These are phyloP conservation scores for Digitonthophagus gazella DNA, from an alignment of 2,888 invertebrate genomes.

Conservation along the genomic window DNA sequence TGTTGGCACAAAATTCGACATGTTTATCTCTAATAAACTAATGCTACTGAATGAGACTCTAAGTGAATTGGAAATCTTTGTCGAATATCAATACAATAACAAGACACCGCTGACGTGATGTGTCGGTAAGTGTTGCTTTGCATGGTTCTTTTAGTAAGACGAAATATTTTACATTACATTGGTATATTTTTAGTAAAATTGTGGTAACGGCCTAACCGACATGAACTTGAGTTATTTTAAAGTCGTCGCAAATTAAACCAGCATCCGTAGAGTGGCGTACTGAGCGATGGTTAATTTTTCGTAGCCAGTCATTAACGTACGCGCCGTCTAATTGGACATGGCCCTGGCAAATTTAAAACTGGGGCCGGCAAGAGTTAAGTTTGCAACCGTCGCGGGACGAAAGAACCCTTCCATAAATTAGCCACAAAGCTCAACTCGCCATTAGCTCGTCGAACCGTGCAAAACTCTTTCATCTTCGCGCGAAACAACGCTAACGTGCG, in stretches of 20 bases:
- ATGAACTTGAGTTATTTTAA: constrained; percentile 6
- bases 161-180: not conserved
- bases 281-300: constrained; percentile 25
- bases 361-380: constrained; percentile 13
- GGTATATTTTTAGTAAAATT: not conserved
- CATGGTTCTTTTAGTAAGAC: too few relatives aligned
- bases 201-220: constrained; percentile 14
- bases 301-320: constrained; percentile 22
- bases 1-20: too few relatives aligned
- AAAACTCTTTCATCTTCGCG: constrained; percentile 8
- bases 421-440: constrained; percentile 8
- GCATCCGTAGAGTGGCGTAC: constrained; percentile 6
- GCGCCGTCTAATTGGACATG: constrained; percentile 24
- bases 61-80: too few relatives aligned
- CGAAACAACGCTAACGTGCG: not conserved
- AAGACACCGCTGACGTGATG: too few relatives aligned
- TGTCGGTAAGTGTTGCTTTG: too few relatives aligned
- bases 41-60: too few relatives aligned
- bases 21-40: too few relatives aligned
- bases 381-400: constrained; percentile 8
- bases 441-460: not conserved
- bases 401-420: constrained; percentile 10
- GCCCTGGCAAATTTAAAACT: constrained; percentile 23
- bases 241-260: constrained; percentile 13
- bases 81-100: too few relatives aligned